Conservation (phyloP, 1,140 invertebrate genomes). For the Drosophila kanapiae region DNA sequence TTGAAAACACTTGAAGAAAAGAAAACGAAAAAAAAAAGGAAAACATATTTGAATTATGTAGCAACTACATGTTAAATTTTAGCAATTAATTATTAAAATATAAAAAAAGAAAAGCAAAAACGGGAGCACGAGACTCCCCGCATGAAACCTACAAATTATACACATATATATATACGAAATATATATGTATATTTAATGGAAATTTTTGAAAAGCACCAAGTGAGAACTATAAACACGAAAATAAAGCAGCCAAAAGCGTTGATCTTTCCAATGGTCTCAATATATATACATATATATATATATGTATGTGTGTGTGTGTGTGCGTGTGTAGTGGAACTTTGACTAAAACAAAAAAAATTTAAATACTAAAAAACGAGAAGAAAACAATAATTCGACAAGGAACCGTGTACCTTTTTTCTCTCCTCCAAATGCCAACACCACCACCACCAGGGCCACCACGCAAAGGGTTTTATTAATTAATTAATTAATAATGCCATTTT, state of each 20-base stretch:
- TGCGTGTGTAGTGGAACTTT: conserved; percentile 33
- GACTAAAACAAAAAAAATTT: background rate
- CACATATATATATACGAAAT: conserved; percentile 18
- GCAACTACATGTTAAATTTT: conserved; percentile 81
- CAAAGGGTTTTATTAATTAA: conserved; percentile 6
- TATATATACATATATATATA: conserved; percentile 1
- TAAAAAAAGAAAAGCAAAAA: conserved; percentile 11
- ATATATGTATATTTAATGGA: conserved; percentile 47
- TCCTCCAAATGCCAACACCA: background rate
- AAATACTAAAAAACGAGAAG: conserved; percentile 12
- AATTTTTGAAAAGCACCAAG: conserved; percentile 58
- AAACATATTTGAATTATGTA: conserved; percentile 80
- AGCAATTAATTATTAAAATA: conserved; percentile 65
- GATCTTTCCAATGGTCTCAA: conserved; percentile 4
- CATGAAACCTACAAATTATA: conserved; percentile 30
- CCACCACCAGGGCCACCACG: background rate
- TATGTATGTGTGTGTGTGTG: conserved; percentile 6
- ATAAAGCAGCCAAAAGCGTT: conserved; percentile 23
- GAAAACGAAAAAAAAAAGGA: conserved; percentile 10
- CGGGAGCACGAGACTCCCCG: conserved; percentile 3
- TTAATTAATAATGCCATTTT: background rate
- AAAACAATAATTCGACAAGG: conserved; percentile 57
- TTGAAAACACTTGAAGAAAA: background rate
- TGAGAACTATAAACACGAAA: conserved; percentile 41
- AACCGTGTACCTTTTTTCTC: conserved; percentile 69